Evolutionary conservation across 1,140 invertebrate genomes (phyloP).

Genomic region (Drosophila mayri): DNA sequence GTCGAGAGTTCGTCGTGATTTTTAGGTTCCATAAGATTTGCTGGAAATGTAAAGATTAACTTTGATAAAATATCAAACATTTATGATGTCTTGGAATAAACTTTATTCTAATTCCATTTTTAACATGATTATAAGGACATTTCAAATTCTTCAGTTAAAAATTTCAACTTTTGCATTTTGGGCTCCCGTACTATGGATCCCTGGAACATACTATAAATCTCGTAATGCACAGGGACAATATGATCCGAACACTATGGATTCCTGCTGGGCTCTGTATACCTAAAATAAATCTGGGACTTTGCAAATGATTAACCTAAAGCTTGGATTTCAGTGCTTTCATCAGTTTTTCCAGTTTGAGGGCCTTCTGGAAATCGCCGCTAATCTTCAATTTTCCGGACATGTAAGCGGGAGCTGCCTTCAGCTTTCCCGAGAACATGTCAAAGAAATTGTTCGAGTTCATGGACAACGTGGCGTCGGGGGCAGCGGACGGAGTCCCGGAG

Average conservation of each 20-base stretch:
- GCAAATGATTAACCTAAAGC: slow-evolving; percentile 82
- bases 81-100: neutral
- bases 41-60: neutral
- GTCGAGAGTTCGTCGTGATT: too few species aligned
- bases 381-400: slow-evolving; percentile 99
- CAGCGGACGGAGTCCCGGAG: slow-evolving; percentile 89
- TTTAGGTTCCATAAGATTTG: neutral
- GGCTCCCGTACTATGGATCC: neutral
- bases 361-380: slow-evolving; percentile 95
- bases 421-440: slow-evolving; percentile 92
- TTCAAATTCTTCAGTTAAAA: slow-evolving; percentile 1
- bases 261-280: neutral
- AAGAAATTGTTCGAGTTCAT: slow-evolving; percentile 93
- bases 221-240: neutral
- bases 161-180: neutral
- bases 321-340: slow-evolving; percentile 93
- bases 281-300: slow-evolving; percentile 2
- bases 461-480: slow-evolving; percentile 93
- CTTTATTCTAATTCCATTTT: slow-evolving; percentile 3
- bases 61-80: neutral
- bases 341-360: slow-evolving; percentile 98
- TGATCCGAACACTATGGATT: neutral
- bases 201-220: neutral
- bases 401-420: slow-evolving; percentile 96
- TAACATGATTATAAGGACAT: neutral